Evolutionary conservation across 53 echinoderm and acorn worm genomes (phyloP), one percentile per base, ranked within the genome.

Genomic region (Apostichopus leukothele): DNA sequence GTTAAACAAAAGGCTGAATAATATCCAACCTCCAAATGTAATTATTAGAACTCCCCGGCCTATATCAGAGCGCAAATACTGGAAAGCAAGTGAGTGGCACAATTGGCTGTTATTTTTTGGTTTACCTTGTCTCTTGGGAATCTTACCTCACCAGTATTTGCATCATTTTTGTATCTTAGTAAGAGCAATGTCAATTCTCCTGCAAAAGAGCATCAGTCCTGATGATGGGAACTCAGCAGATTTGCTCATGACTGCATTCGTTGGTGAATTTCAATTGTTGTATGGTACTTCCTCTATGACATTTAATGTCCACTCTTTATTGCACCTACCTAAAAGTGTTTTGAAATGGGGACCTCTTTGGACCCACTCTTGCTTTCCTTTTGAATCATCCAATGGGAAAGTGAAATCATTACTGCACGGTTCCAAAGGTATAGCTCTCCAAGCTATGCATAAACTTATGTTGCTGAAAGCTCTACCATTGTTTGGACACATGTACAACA

Each of bases 41-140:
- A 52, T 88, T 75, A 10, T 54, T 26, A 11, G 88, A 88, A 76
- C 50, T 12, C 88, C 88, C 10, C 51, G 88, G 54, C 88, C 88
- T 51, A 54, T 88, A 50, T 52, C 86, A 39, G 86, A 90, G 20
- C 27, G 90, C 4, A 86, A 90, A 51, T 90, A 60, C 66, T 90
- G 90, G 90, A 90, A 90, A 60, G 90, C 90, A 19, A 75, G 75
- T 51, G 90, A 90, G 27, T 90, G 90, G 90, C 60, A 86, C 52
- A 10, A 50, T 19, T 90, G 90, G 90, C 61, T 90, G 4, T 21
- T 90, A 4, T 86, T 86, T 52, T 87, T 79, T 9, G 13, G 68
- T 4, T 9, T 94, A 5, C 92, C 92, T 6, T 94, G 94, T 54
- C 60, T 92, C 3, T 86, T 86, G 22, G 90, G 88, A 7, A 81